Conservation (phyloP, 2,113 vertebrate genomes). For the Syngnathus floridae region DNA sequence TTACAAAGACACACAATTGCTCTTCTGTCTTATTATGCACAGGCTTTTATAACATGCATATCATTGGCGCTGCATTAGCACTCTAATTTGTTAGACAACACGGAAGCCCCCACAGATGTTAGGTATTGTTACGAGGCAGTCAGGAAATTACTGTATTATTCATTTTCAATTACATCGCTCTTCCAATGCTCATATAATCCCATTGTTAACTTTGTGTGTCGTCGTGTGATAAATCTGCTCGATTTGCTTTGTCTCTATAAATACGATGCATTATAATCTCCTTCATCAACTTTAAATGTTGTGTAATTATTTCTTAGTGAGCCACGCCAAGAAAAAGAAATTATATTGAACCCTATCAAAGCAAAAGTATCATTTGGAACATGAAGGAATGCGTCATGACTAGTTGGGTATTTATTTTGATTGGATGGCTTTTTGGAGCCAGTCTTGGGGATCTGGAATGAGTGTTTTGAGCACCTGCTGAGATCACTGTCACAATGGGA, state of each 20-base stretch:
- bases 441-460: conserved; percentile 39
- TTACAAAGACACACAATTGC: conserved; percentile 54
- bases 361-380: conserved; percentile 5
- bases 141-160: conserved; percentile 42
- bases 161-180: conserved; percentile 47
- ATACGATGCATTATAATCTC: conserved; percentile 22
- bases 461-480: conserved; percentile 46
- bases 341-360: conserved; percentile 14
- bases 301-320: conserved; percentile 23
- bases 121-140: conserved; percentile 33
- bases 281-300: conserved; percentile 21
- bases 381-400: conserved; percentile 15
- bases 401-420: conserved; percentile 35
- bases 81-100: conserved; percentile 54
- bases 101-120: conserved; percentile 40
- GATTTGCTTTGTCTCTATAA: conserved; percentile 14
- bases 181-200: conserved; percentile 24
- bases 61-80: conserved; percentile 32
- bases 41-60: conserved; percentile 31
- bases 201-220: conserved; percentile 20
- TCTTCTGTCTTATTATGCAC: conserved; percentile 52
- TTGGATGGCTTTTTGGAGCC: conserved; percentile 40
- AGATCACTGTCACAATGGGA: conserved; percentile 39
- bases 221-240: conserved; percentile 11
- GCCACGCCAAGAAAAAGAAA: conserved; percentile 4